phyloP scores from a whole-genome alignment of 2,888 invertebrate species.

The Volucella inflata region DNA sequence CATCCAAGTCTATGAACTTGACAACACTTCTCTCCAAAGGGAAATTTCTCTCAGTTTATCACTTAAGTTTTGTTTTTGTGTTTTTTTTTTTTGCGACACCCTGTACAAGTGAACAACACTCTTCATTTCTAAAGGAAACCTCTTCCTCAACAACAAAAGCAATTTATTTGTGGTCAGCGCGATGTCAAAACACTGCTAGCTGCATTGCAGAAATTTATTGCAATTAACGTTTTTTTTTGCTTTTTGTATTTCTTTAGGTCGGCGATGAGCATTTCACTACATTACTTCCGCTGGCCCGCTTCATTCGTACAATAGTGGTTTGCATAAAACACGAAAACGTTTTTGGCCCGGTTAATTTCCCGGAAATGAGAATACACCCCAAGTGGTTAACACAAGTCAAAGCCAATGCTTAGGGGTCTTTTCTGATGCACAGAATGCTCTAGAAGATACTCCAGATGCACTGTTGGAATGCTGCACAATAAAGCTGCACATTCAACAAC shows the following conservation, averaged over 20 bases:
- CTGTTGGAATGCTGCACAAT: constrained; percentile 21
- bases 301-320: constrained; percentile 3
- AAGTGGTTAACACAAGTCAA: constrained; percentile 58
- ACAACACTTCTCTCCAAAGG: too few species aligned
- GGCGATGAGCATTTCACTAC: constrained; percentile 11
- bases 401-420: constrained; percentile 31
- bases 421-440: constrained; percentile 1
- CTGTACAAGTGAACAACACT: too few species aligned
- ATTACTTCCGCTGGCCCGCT: constrained; percentile 25
- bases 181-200: too few species aligned
- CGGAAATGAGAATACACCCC: constrained; percentile 66
- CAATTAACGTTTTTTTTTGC: not conserved
- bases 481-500: constrained; percentile 31
- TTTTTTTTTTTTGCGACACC: too few species aligned
- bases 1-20: too few species aligned
- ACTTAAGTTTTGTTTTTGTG: too few species aligned
- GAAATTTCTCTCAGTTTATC: too few species aligned
- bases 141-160: too few species aligned
- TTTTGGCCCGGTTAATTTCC: constrained; percentile 64
- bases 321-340: constrained; percentile 26
- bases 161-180: too few species aligned
- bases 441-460: not conserved
- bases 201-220: constrained; percentile 1
- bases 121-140: too few species aligned
- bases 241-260: not conserved